A percentile compares a stretch with the other conserved stretches of the same genome.
These are phyloP conservation scores for Clarias macrocephalus DNA, from an alignment of 2,113 vertebrate species.

Conservation along the genomic window DNA sequence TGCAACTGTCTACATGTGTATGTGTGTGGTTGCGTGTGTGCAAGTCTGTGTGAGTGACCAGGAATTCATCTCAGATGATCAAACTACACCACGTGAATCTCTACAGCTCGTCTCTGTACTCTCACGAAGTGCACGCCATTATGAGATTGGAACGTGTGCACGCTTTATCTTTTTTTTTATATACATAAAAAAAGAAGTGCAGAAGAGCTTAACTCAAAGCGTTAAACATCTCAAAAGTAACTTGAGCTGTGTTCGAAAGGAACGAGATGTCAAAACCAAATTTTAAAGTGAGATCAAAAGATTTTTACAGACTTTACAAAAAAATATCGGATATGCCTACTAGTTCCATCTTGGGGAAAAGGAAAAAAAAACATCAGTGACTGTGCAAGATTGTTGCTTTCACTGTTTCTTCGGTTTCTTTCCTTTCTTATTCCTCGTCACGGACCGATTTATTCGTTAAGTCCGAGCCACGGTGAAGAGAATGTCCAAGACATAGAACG, in stretches of 20 bases:
- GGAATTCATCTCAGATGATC: neutral
- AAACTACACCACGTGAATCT: neutral
- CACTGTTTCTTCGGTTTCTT: slow-evolving; percentile 25
- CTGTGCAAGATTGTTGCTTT: slow-evolving; percentile 35
- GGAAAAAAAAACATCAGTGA: neutral
- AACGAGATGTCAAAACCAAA: neutral
- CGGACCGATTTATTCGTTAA: slow-evolving; percentile 66
- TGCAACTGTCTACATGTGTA: slow-evolving; percentile 56
- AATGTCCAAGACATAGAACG: slow-evolving; percentile 58
- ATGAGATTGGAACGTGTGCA: neutral
- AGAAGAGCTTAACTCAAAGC: neutral
- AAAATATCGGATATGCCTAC: neutral
- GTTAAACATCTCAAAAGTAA: neutral
- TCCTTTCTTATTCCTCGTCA: slow-evolving; percentile 62
- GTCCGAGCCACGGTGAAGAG: slow-evolving; percentile 65
- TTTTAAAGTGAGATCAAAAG: neutral
- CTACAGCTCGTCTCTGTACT: neutral
- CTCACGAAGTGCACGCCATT: neutral
- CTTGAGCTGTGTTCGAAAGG: neutral
- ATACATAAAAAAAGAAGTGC: neutral
- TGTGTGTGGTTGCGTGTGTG: slow-evolving; percentile 51
- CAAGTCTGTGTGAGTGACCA: slow-evolving; percentile 28
- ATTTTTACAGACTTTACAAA: neutral
- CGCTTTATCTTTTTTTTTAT: too few relatives aligned
- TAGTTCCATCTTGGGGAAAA: too few relatives aligned